phyloP scores from a whole-genome alignment of 1,140 invertebrate genomes.

The Brachionus paranguensis region DNA sequence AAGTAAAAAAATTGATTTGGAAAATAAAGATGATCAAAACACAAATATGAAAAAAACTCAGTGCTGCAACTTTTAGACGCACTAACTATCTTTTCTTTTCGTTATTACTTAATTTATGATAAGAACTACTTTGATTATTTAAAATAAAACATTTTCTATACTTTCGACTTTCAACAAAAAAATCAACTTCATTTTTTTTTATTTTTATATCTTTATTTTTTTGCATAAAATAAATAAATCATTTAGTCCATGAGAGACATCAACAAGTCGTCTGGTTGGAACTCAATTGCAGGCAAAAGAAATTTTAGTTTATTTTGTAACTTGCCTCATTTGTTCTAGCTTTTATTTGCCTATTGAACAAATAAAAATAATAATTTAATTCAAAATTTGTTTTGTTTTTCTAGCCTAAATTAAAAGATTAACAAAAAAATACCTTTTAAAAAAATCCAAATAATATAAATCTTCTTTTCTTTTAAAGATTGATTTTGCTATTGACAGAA shows the following conservation, averaged over 20 bases:
- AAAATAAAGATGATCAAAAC: conserved; percentile 1
- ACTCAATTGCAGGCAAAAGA: not conserved
- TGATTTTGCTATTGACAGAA: no score
- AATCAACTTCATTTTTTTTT: not conserved
- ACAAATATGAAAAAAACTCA: conserved; percentile 18
- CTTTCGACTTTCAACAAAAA: not conserved
- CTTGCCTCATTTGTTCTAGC: not conserved
- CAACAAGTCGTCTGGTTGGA: not conserved
- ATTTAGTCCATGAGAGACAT: not conserved
- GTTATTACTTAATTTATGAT: conserved; percentile 5
- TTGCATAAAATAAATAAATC: not conserved
- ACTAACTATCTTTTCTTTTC: not conserved
- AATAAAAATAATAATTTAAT: not conserved
- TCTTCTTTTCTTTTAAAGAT: no score
- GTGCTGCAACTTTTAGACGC: not conserved
- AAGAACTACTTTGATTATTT: not conserved
- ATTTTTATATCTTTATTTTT: not conserved
- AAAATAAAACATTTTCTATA: not conserved
- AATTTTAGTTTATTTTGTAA: not conserved
- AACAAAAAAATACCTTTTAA: not conserved
- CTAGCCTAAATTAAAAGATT: not conserved
- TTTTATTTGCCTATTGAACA: not conserved
- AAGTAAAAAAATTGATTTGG: not conserved
- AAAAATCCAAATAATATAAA: not conserved
- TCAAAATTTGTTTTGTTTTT: not conserved